Conservation (phyloP, 2,797 vertebrate genomes). For the Mormyrus proboscirostris region DNA sequence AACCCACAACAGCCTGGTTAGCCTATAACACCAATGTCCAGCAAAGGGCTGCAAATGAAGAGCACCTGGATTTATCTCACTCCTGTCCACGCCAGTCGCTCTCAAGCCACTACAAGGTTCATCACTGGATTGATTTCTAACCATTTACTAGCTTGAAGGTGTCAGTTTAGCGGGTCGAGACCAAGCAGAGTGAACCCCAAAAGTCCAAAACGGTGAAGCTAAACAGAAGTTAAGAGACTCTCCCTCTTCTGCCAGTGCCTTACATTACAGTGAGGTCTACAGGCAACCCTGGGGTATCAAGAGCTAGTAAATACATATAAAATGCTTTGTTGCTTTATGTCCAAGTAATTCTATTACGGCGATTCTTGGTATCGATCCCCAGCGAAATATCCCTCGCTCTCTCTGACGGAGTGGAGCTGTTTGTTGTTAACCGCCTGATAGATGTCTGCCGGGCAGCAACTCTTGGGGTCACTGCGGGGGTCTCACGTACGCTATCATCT, state of each 20-base stretch:
- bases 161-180: neutral
- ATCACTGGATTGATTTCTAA: neutral
- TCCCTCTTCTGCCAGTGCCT: neutral
- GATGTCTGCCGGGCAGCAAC: neutral
- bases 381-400: neutral
- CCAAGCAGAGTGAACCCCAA: neutral
- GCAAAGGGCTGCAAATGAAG: neutral
- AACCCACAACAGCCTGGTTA: neutral
- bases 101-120: neutral
- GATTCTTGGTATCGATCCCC: constrained; percentile 12
- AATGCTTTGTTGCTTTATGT: neutral
- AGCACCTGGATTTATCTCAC: neutral
- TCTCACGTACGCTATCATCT: neutral
- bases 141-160: neutral
- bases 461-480: neutral
- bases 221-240: neutral
- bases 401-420: neutral
- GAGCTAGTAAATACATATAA: constrained; percentile 10
- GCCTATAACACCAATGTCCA: neutral
- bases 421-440: neutral
- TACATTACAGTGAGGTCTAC: neutral
- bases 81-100: neutral
- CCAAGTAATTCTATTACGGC: constrained; percentile 12
- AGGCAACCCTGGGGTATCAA: neutral
- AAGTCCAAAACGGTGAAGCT: neutral